Percentiles rank a stretch among this genome's conserved stretches.
Evolutionary conservation across 2,113 vertebrate genomes (phyloP).

Genomic region (Barnardius zonarius): DNA sequence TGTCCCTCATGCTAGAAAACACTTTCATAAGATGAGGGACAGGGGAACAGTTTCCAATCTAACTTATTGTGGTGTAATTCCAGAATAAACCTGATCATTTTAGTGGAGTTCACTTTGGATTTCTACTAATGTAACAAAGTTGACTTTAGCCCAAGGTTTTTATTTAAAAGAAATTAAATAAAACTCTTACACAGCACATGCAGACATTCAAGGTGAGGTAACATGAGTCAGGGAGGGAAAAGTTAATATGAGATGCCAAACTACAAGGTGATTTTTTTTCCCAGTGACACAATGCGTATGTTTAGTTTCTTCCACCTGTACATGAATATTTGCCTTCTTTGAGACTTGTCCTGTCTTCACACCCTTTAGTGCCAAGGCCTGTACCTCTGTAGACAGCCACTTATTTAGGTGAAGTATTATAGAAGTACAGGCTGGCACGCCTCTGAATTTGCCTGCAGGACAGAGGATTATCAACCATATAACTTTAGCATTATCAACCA

Average conservation of each 20-base stretch:
- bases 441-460: background rate
- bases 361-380: background rate
- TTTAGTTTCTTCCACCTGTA: background rate
- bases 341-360: background rate
- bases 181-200: background rate
- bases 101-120: background rate
- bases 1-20: background rate
- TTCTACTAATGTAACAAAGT: background rate
- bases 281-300: background rate
- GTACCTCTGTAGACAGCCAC: background rate
- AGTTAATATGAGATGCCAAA: background rate
- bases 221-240: background rate
- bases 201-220: background rate
- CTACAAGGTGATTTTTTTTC: background rate
- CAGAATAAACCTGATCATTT: background rate
- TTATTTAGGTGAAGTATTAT: background rate
- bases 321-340: background rate
- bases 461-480: background rate
- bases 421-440: background rate
- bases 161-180: background rate
- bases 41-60: background rate
- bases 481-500: background rate
- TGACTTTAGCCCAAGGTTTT: background rate
- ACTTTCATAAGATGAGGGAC: background rate
- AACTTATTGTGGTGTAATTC: background rate